These are phyloP conservation scores for Tetramorium parvispinum DNA, from an alignment of 1,140 invertebrate genomes.

Conservation along the genomic window DNA sequence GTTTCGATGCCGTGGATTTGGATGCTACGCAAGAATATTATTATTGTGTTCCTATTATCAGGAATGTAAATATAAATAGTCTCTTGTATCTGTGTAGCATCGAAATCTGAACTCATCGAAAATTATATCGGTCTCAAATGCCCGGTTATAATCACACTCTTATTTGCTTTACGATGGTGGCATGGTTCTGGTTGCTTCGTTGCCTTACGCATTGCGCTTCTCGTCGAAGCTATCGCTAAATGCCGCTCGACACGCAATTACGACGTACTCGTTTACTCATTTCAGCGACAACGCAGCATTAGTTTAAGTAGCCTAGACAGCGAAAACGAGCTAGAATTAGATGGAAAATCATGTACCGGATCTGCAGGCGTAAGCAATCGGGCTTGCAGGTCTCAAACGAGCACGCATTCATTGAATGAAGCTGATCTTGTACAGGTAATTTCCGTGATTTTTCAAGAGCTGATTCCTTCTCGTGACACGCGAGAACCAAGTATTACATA, in stretches of 20 bases:
- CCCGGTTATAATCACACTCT: background rate
- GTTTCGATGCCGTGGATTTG: conserved; percentile 29
- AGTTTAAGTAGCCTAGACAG: conserved; percentile 87
- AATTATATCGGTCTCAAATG: conserved; percentile 10
- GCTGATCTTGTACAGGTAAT: conserved; percentile 91
- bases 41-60: background rate
- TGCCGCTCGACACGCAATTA: conserved; percentile 27
- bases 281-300: conserved; percentile 84
- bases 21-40: conserved; percentile 18
- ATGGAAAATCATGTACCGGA: conserved; percentile 79
- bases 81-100: background rate
- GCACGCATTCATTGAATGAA: conserved; percentile 94
- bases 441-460: conserved; percentile 17
- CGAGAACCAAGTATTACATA: background rate
- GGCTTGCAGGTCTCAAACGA: conserved; percentile 88
- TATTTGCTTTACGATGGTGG: conserved; percentile 36
- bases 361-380: conserved; percentile 79
- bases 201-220: conserved; percentile 54
- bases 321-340: conserved; percentile 86
- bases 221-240: conserved; percentile 26
- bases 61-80: background rate
- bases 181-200: conserved; percentile 57
- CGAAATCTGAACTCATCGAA: conserved; percentile 38
- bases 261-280: conserved; percentile 58
- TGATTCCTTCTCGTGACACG: background rate